Evolutionary conservation across 2,888 invertebrate species (phyloP).

Genomic region (Trilocha varians): DNA sequence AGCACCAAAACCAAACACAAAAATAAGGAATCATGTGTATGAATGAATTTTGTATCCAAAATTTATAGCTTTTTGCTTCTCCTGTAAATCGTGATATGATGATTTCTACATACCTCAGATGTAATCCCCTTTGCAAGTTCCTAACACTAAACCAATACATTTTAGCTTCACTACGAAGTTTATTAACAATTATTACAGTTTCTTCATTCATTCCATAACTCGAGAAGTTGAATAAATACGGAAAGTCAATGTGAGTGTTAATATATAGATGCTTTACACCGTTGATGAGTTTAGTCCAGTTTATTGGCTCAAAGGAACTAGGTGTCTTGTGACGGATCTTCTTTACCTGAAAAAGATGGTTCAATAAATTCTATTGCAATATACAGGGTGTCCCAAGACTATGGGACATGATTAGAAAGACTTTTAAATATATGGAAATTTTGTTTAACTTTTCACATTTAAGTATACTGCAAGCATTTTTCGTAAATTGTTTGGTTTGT

Average conservation of each 20-base stretch:
- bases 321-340: conserved; percentile 28
- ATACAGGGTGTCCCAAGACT: no score
- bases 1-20: no score
- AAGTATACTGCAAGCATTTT: no score
- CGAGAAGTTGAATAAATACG: conserved; percentile 49
- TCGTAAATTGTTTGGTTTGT: no score
- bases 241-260: conserved; percentile 41
- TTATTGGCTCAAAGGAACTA: conserved; percentile 24
- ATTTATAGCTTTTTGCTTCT: no score
- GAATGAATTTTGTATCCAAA: no score
- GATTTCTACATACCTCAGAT: conserved; percentile 44
- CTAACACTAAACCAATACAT: conserved; percentile 44
- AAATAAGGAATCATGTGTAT: no score
- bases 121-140: conserved; percentile 36
- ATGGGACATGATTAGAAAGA: no score
- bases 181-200: conserved; percentile 17
- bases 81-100: no score
- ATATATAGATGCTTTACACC: conserved; percentile 42
- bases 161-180: conserved; percentile 28
- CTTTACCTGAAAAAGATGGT: conserved; percentile 23
- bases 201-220: conserved; percentile 39
- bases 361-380: not conserved
- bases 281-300: conserved; percentile 50
- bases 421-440: no score
- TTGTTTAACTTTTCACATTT: no score